phyloP scores from a whole-genome alignment of 2,888 invertebrate species.

The Geotrupes spiniger region DNA sequence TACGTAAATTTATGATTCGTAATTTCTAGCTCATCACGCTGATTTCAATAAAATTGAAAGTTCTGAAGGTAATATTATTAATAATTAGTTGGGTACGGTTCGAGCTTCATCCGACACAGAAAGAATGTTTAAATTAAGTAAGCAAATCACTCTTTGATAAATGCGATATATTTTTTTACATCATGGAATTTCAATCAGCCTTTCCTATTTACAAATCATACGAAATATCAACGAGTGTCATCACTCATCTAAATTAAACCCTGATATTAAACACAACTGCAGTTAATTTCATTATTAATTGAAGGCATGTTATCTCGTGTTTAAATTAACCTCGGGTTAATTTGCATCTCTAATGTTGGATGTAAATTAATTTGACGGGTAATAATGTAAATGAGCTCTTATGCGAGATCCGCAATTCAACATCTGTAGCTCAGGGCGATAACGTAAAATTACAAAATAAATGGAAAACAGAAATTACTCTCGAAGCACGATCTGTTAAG shows the following conservation, averaged over 20 bases:
- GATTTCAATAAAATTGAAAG: too few relatives aligned
- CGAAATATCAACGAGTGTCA: background rate
- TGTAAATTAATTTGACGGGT: constrained; percentile 32
- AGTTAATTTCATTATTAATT: constrained; percentile 25
- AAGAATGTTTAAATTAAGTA: too few relatives aligned
- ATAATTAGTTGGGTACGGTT: too few relatives aligned
- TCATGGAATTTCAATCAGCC: too few relatives aligned
- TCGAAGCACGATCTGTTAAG: background rate
- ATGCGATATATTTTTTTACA: too few relatives aligned
- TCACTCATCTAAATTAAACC: constrained; percentile 4
- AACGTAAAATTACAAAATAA: constrained; percentile 7
- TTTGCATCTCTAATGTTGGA: constrained; percentile 31
- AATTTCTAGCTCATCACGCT: too few relatives aligned
- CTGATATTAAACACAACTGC: background rate
- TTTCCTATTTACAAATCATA: too few relatives aligned
- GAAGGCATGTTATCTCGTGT: constrained; percentile 29
- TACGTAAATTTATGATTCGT: background rate
- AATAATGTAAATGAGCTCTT: constrained; percentile 29
- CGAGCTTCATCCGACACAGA: too few relatives aligned
- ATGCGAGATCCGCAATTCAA: constrained; percentile 3
- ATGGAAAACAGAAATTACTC: constrained; percentile 5
- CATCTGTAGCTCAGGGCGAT: background rate
- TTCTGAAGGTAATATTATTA: too few relatives aligned
- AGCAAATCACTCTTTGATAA: too few relatives aligned
- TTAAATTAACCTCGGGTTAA: constrained; percentile 31